phyloP scores from a whole-genome alignment of 2,888 invertebrate species.

The Catocala sponsa region DNA sequence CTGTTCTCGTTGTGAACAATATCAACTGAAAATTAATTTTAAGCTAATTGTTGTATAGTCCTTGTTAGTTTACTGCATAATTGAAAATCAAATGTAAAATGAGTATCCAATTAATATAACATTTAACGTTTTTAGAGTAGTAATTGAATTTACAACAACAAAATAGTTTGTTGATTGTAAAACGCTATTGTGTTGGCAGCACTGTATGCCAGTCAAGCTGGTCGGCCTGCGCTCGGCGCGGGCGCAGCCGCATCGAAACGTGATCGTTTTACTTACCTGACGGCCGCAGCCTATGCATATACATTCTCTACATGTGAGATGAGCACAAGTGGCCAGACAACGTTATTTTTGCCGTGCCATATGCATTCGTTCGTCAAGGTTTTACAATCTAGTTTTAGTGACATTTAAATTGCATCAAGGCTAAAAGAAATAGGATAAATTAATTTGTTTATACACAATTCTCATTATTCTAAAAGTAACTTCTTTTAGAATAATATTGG shows the following conservation, averaged over 20 bases:
- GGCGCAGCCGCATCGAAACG: constrained; percentile 63
- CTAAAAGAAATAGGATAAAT: not conserved
- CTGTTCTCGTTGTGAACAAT: not conserved
- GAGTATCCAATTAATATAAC: not conserved
- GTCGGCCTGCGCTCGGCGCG: constrained; percentile 37
- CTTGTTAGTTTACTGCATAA: not conserved
- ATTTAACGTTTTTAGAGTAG: not conserved
- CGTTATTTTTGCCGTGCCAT: constrained; percentile 31
- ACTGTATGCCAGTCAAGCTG: constrained; percentile 44
- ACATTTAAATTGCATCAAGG: constrained; percentile 27
- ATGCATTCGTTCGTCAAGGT: constrained; percentile 35
- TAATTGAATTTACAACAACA: not conserved
- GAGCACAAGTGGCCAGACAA: constrained; percentile 25
- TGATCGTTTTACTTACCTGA: constrained; percentile 70
- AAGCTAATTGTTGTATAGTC: not conserved
- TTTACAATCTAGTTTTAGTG: constrained; percentile 33
- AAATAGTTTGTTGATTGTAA: not conserved
- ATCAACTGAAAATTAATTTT: not conserved
- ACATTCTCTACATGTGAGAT: constrained; percentile 34
- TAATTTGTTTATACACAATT: too few species aligned
- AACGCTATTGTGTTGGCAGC: constrained; percentile 37
- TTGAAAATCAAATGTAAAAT: not conserved
- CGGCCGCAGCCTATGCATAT: constrained; percentile 45
- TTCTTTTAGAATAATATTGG: too few species aligned
- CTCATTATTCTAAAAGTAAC: too few species aligned